Percentiles rank a stretch among this genome's conserved stretches.
Conservation (phyloP, 2,888 invertebrate genomes). For the Xestia ashworthii region DNA sequence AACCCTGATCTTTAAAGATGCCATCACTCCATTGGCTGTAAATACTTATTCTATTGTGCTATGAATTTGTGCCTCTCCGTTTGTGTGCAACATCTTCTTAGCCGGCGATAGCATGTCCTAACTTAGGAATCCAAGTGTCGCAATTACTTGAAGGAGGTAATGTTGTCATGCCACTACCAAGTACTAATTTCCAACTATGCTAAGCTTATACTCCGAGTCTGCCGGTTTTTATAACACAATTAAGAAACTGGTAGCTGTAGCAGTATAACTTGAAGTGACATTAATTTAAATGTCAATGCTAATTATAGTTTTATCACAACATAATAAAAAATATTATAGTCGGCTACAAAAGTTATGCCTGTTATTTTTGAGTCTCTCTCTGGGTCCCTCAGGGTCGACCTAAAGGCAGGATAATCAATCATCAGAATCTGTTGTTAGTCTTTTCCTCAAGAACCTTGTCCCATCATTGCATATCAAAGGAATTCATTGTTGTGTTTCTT, state of each 20-base stretch:
- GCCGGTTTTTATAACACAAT: neutral
- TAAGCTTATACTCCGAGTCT: neutral
- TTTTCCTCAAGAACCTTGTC: constrained; percentile 24
- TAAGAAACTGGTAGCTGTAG: neutral
- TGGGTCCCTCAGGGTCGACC: neutral
- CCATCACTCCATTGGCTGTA: neutral
- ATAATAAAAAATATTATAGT: neutral
- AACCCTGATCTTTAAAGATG: neutral
- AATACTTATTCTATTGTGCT: neutral
- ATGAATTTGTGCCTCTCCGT: neutral
- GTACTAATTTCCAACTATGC: neutral
- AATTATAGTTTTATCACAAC: neutral
- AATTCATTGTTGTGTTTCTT: constrained; percentile 34
- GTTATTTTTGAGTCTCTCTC: neutral
- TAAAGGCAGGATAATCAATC: neutral
- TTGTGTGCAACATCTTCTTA: neutral
- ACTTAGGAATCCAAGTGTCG: neutral
- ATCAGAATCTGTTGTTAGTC: neutral
- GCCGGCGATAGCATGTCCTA: neutral
- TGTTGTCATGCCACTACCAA: neutral
- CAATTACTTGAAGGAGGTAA: neutral
- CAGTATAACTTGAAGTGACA: constrained; percentile 1
- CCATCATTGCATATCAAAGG: constrained; percentile 20
- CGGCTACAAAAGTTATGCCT: neutral
- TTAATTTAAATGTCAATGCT: constrained; percentile 21